These are phyloP conservation scores for Vollenhovia emeryi DNA, from an alignment of 1,140 invertebrate species.

Conservation along the genomic window DNA sequence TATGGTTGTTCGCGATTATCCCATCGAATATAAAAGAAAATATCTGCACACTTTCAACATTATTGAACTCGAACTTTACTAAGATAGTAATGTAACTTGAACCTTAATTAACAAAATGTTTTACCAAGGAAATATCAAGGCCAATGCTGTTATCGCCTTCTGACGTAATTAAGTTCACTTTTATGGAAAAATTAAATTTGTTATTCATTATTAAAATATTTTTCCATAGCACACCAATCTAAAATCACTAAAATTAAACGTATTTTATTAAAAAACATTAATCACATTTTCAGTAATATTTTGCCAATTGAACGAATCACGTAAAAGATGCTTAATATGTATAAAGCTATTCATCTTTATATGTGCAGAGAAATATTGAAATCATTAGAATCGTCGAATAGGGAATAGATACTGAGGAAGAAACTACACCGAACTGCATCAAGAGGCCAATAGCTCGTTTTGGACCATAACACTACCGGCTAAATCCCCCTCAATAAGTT, in stretches of 20 bases:
- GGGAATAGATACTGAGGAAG: not conserved
- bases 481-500: conserved; percentile 6
- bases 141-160: not conserved
- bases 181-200: not conserved
- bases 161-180: not conserved
- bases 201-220: not conserved
- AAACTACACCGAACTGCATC: not conserved
- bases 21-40: not conserved
- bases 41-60: not conserved
- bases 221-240: not conserved
- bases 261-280: not conserved
- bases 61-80: not conserved
- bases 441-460: conserved; percentile 12
- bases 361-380: not conserved
- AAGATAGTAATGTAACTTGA: not conserved
- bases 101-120: not conserved
- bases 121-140: not conserved
- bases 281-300: not conserved
- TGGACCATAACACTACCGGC: not conserved
- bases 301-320: not conserved
- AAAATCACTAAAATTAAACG: not conserved
- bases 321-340: not conserved
- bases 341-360: not conserved
- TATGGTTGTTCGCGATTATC: conserved; percentile 7
- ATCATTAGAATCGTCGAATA: not conserved